These are phyloP conservation scores for Chelonoidis abingdonii DNA, from an alignment of 2,113 vertebrate species.

Conservation along the genomic window DNA sequence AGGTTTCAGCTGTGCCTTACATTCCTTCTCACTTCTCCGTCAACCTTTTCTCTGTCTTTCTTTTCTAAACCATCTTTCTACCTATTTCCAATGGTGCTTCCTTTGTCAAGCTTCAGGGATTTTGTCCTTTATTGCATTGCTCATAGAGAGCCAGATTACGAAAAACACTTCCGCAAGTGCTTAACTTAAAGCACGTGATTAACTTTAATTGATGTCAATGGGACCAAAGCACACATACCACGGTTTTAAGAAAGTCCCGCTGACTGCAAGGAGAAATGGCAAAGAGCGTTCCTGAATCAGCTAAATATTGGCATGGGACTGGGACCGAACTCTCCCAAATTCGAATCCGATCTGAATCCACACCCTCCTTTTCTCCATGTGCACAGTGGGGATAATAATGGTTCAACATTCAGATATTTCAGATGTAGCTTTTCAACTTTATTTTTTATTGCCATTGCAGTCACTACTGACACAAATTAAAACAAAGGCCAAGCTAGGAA, in stretches of 20 bases:
- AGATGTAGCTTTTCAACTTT: neutral
- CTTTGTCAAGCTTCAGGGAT: neutral
- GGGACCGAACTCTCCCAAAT: neutral
- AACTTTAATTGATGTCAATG: neutral
- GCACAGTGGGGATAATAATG: neutral
- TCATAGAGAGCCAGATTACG: neutral
- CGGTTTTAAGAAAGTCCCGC: neutral
- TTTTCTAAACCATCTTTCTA: neutral
- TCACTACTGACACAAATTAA: neutral
- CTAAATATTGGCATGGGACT: neutral
- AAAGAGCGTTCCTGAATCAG: neutral
- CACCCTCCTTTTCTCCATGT: neutral
- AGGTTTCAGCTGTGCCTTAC: fast-evolving
- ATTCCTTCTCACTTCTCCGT: fast-evolving
- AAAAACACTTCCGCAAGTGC: neutral
- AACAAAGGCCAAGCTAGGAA: neutral
- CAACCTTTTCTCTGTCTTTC: neutral
- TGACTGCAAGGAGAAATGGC: neutral
- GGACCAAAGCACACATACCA: neutral
- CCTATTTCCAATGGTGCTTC: fast-evolving
- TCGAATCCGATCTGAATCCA: neutral
- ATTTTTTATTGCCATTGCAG: neutral
- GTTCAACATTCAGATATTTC: neutral
- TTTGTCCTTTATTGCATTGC: neutral
- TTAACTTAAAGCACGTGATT: neutral